Conservation (phyloP, 2,113 vertebrate genomes). For the Narcine bancroftii region DNA sequence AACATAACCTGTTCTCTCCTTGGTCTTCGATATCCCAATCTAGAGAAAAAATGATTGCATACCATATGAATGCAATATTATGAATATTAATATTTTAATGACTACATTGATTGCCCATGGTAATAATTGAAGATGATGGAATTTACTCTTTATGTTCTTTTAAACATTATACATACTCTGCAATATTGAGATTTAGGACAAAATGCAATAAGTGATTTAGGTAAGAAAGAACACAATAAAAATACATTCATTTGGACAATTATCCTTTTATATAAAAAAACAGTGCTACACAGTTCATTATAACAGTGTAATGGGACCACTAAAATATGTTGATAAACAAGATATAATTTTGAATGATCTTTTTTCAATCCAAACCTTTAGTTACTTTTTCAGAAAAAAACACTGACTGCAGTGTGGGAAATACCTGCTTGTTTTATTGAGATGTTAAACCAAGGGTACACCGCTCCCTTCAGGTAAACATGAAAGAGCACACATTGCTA, state of each 20-base stretch:
- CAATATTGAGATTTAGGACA: not conserved
- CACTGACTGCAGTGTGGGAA: not conserved
- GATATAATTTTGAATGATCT: not conserved
- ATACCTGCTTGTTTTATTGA: not conserved
- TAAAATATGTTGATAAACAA: not conserved
- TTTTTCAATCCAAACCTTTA: not conserved
- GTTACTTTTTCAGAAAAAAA: too few species aligned
- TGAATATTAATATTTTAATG: too few species aligned
- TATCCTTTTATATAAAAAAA: not conserved
- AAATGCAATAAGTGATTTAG: not conserved
- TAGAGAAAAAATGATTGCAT: too few species aligned
- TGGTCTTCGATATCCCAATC: too few species aligned
- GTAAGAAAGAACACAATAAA: not conserved
- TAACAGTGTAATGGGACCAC: not conserved
- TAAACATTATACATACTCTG: not conserved
- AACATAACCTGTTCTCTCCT: too few species aligned
- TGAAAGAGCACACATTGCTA: not conserved
- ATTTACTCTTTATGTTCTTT: not conserved
- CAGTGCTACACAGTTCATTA: not conserved
- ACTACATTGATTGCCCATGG: not conserved
- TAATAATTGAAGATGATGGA: not conserved
- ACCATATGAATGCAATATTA: not conserved
- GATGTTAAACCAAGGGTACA: not conserved
- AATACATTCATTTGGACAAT: not conserved
- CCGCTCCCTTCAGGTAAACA: not conserved